phyloP scores from a whole-genome alignment of 1,140 invertebrate species.

The Lutraria rhynchaena region DNA sequence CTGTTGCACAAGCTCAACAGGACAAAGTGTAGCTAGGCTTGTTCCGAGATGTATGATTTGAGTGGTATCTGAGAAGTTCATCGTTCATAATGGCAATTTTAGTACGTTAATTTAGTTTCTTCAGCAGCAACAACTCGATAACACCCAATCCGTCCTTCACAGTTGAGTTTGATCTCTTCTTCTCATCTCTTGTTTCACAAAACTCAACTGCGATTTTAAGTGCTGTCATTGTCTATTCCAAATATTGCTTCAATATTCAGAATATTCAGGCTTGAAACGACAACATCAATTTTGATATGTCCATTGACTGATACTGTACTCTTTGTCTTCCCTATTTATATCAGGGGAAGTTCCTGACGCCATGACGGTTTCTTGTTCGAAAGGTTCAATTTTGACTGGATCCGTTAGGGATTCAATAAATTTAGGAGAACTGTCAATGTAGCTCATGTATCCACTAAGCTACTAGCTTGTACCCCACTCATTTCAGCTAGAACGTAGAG shows the following conservation, averaged over 20 bases:
- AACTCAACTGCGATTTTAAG: background rate
- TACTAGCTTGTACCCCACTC: background rate
- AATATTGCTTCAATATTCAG: conserved; percentile 10
- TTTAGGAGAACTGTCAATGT: background rate
- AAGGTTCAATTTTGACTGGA: background rate
- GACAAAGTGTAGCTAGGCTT: background rate
- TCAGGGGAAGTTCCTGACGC: conserved; percentile 1
- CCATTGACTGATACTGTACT: background rate
- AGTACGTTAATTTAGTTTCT: background rate
- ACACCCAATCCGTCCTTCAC: conserved; percentile 14
- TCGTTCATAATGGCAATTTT: conserved; percentile 7
- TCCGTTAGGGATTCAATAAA: background rate
- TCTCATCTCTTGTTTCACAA: background rate
- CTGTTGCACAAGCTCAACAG: background rate
- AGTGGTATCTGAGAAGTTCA: background rate
- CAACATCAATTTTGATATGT: background rate
- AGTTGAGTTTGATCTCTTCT: background rate
- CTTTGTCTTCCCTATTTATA: too few species aligned
- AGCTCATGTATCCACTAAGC: conserved; percentile 24
- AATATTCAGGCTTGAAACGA: background rate
- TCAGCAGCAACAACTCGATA: conserved; percentile 1
- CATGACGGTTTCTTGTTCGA: background rate
- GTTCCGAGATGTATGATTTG: background rate
- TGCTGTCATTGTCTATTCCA: conserved; percentile 14
- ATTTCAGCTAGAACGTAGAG: background rate